Base-by-base conservation (phyloP, 2,797 vertebrate genomes). In the Psittacula echo region DNA sequence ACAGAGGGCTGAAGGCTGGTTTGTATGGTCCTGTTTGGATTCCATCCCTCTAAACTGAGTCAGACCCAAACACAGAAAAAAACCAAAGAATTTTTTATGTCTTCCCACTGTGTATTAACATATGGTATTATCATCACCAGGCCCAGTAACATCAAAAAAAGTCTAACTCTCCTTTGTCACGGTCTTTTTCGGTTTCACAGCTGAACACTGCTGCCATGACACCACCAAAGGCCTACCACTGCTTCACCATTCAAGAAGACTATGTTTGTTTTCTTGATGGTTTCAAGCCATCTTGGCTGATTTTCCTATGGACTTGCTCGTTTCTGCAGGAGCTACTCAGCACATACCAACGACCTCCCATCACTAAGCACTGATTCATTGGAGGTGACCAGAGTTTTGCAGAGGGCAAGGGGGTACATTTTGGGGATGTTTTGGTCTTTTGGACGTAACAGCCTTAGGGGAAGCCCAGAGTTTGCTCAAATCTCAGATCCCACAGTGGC, bases 261-360 rank as follows among this genome's bases (percentile, higher is more conserved):
- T 1, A 1, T 16, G 13, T 42, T 76, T 56, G 6, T n/a, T 48
- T 76, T 86, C 65, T 76, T 47, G 1, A 8, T 58, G 27, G 7
- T n/a, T 90, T 90, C 61, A 68, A 85, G 21, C 19, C 27, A 45
- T 15, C 11, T 27, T 74, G 61, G 6, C 19, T 72, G 34, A 17
- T 89, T 77, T 88, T 42, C 37, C 41, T 34, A 9, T 8, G 22
- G 41, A n/a, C 4, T 32, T 37, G 9, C 9, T 48, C 41, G 23
- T 51, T 75, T 58, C 42, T 68, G 24, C 10, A 32, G 20, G 29
- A 89, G 13, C 15, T 70, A 18, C 9, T 45, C 11, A 7, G 11
- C 26, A 6, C 0, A 0, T 37, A 17, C 4, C 39, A 19, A 1
- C 9, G 51, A 54, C 9, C 19, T 89, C 37, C 22, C 17, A 37